Percentiles rank a stretch among this genome's conserved stretches.
Conservation (phyloP, 2,797 vertebrate genomes). For the Lophotriccus pileatus region DNA sequence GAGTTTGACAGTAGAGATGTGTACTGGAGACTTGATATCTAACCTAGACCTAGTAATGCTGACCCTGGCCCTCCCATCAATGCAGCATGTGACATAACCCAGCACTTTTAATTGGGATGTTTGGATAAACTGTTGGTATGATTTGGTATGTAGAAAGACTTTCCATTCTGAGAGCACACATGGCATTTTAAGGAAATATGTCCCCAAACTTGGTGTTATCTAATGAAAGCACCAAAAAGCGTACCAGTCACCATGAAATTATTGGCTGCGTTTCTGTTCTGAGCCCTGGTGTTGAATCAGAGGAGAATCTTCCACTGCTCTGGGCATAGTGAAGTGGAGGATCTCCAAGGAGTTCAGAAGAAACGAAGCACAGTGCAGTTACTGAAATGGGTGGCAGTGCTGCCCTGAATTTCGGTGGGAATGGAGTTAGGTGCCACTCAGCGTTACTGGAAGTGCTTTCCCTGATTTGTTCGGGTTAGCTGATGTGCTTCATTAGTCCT, state of each 20-base stretch:
- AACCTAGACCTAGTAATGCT: neutral
- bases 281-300: neutral
- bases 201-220: neutral
- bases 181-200: neutral
- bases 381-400: neutral
- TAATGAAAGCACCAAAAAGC: neutral
- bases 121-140: neutral
- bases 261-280: neutral
- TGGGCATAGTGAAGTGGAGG: neutral
- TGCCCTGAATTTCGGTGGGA: neutral
- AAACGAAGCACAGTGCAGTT: neutral
- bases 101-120: neutral
- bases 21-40: neutral
- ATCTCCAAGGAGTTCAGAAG: neutral
- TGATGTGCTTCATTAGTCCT: neutral
- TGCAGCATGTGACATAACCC: neutral
- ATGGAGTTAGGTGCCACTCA: neutral
- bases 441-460: neutral
- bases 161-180: neutral
- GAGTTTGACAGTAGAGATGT: neutral
- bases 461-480: neutral
- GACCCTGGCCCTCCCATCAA: neutral
- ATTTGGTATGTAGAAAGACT: neutral
- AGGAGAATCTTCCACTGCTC: neutral
- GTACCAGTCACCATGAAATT: neutral